Evolutionary conservation across 2,113 vertebrate species (phyloP).

Genomic region (Ursus arctos): DNA sequence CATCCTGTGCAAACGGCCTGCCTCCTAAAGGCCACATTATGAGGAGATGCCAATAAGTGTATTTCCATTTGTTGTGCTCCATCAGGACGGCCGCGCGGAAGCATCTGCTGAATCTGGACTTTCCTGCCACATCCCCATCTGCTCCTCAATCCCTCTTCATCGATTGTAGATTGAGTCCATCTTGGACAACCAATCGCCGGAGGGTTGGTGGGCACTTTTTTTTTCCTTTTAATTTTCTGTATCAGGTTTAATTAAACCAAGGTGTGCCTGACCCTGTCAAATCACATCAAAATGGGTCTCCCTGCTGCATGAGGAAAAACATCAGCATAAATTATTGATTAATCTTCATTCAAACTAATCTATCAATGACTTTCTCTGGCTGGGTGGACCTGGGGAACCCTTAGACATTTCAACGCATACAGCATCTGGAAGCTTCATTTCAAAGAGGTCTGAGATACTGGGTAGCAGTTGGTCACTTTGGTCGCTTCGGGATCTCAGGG

Average conservation of each 20-base stretch:
- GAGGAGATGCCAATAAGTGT: slow-evolving; percentile 81
- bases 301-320: slow-evolving; percentile 73
- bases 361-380: slow-evolving; percentile 77
- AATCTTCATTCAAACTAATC: slow-evolving; percentile 83
- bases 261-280: slow-evolving; percentile 85
- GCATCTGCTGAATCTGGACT: slow-evolving; percentile 66
- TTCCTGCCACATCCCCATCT: neutral
- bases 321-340: slow-evolving; percentile 87
- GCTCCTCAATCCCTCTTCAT: slow-evolving; percentile 77
- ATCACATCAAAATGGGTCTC: slow-evolving; percentile 78
- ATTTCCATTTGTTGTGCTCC: slow-evolving; percentile 70
- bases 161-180: slow-evolving; percentile 70
- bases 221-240: slow-evolving; percentile 85
- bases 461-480: rapidly evolving
- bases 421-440: neutral
- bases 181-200: slow-evolving; percentile 51
- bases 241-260: slow-evolving; percentile 87
- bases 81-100: slow-evolving; percentile 66
- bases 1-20: slow-evolving; percentile 37
- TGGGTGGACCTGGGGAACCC: neutral
- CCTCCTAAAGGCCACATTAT: slow-evolving; percentile 80
- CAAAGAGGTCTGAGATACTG: neutral
- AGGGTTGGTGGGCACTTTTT: neutral
- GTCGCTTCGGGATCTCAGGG: neutral
- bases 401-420: neutral